Evolutionary conservation across 2,888 invertebrate species (phyloP), one percentile per base, ranked within the genome.

Genomic region (Blastobasis adustella): DNA sequence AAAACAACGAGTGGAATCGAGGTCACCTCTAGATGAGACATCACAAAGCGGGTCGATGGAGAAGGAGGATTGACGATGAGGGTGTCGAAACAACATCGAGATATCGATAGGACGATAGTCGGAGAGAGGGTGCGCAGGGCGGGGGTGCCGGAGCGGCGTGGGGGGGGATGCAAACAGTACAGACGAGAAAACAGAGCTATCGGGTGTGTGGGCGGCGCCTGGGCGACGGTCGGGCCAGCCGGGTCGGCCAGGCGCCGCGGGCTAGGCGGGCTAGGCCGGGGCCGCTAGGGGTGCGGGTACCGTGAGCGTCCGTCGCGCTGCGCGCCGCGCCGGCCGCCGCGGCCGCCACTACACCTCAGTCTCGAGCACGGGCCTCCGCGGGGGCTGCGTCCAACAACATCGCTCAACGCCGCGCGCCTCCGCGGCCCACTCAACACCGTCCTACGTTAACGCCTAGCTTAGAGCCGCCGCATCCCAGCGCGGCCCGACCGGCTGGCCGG

Each of bases 341-440:
- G 85, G 78, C 85, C 87, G 84, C 87, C 84, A 82, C 89, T 88
- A 88, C 83, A 88, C 89, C 77, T 89, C 89, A 58, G 88, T 89
- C 88, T 88, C 89, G 76, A 88, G 79, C 78, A 80, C 84, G 63
- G 85, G 81, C 71, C 86, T n/a, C n/a, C n/a, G n/a, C n/a, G n/a
- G 85, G 61, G 82, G 85, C 85, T 86, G 84, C 85, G 55, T 49
- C 66, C 86, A 85, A 83, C 86, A 86, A 84, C 88, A 85, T 77
- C 87, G 85, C 85, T 85, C 87, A 67, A 82, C 82, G 76, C 72
- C 81, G 76, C 83, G 82, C 77, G 82, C 79, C 80, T 84, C 85
- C 70, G 61, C 70, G 68, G 81, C 80, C 85, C 84, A 85, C 74
- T 86, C 87, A 74, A 80, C 85, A 73, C 85, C 86, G 77, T 86